Conservation (phyloP, 2,797 vertebrate genomes). For the Morelia viridis region DNA sequence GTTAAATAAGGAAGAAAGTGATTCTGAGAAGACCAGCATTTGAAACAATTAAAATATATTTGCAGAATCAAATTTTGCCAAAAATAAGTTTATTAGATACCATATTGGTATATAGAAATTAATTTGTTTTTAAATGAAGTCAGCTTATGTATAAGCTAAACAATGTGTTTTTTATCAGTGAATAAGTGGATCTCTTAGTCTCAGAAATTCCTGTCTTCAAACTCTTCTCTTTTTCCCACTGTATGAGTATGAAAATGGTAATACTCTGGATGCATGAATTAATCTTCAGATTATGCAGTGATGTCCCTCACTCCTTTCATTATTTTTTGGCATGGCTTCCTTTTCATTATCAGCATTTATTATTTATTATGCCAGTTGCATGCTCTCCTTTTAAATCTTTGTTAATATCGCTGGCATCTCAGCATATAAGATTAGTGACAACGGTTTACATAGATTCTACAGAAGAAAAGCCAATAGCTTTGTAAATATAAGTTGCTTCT, state of each 20-base stretch:
- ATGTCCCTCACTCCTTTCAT: not conserved
- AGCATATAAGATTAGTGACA: constrained; percentile 2
- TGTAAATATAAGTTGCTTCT: constrained; percentile 18
- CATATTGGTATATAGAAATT: not conserved
- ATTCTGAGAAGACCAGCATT: not conserved
- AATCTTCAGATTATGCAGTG: constrained; percentile 4
- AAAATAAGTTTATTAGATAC: too few species aligned
- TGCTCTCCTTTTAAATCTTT: constrained; percentile 3
- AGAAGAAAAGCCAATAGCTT: constrained; percentile 26
- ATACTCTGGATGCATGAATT: not conserved
- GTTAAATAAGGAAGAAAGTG: not conserved
- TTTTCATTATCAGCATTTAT: constrained; percentile 18
- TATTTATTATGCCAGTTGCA: constrained; percentile 12
- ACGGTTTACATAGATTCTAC: not conserved
- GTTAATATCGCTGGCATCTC: not conserved
- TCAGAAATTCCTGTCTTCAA: not conserved
- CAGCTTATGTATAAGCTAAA: not conserved
- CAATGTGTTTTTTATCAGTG: not conserved
- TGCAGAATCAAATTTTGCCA: too few species aligned
- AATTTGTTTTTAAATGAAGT: not conserved
- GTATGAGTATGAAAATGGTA: not conserved
- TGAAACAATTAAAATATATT: not conserved
- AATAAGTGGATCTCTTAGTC: not conserved
- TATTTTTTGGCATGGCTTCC: constrained; percentile 10
- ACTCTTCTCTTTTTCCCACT: not conserved